Conservation (phyloP, 2,113 vertebrate genomes). For the Heliornis fulica region DNA sequence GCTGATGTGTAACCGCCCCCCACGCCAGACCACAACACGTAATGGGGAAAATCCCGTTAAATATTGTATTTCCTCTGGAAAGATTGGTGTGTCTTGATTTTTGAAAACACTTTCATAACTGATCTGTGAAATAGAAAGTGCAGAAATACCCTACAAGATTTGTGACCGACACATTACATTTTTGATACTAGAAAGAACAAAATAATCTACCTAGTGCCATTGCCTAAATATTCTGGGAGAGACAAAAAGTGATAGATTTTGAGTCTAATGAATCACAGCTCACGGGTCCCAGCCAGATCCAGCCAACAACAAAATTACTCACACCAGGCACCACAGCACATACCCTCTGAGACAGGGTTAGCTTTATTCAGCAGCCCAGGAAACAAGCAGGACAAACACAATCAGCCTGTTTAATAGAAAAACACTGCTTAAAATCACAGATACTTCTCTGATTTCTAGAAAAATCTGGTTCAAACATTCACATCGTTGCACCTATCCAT, state of each 20-base stretch:
- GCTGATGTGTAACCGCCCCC: not conserved
- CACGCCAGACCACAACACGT: not conserved
- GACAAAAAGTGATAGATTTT: constrained; percentile 18
- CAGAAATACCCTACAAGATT: not conserved
- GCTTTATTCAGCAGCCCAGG: not conserved
- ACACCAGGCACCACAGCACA: not conserved
- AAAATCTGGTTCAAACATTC: not conserved
- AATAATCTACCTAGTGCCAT: not conserved
- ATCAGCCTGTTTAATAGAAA: not conserved
- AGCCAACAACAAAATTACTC: constrained; percentile 33
- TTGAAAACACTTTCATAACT: not conserved
- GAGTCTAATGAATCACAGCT: constrained; percentile 3
- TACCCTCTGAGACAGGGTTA: not conserved
- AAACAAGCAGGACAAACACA: not conserved
- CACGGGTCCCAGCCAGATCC: not conserved
- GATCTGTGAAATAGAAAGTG: not conserved
- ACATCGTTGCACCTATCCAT: not conserved
- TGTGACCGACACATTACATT: not conserved
- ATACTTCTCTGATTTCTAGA: not conserved
- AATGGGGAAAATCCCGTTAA: not conserved
- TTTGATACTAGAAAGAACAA: not conserved
- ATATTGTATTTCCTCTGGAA: not conserved
- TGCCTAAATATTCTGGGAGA: not conserved
- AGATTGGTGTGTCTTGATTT: not conserved
- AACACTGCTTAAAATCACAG: not conserved